Evolutionary conservation across 2,888 invertebrate genomes (phyloP), one percentile per base, ranked within the genome.

Genomic region (Nemotelus pantherinus): DNA sequence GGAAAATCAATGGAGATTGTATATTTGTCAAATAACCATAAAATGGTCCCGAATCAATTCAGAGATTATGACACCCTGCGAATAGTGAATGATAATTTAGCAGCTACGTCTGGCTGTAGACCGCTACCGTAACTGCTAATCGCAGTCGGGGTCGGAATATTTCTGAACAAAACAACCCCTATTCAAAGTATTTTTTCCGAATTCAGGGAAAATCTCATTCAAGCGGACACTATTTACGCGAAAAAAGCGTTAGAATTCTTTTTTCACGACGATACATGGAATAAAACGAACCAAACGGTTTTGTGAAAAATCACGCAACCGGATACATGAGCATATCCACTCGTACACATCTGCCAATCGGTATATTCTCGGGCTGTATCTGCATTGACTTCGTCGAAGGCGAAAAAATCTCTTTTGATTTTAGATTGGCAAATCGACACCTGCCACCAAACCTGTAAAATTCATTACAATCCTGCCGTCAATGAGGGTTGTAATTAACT

Each of bases 1-100:
- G 48, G 63, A 75, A 77, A 80, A 78, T 78, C 58, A 58, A 63
- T 41, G 67, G 72, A 72, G 78, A 80, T 80, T 80, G 78, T 77
- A 80, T 80, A 80, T 80, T 80, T 80, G 80, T 80, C 80, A 80
- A 80, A 80, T 58, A 78, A 77, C 77, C 77, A 79, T 79, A 79
- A 79, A 77, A 67, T 55, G 68, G 57, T 77, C 9, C 43, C 44
- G 43, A 53, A 65, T 64, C 71, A 39, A 67, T 78, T 60, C 78
- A 53, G 43, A 77, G 79, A 79, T 79, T 79, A 79, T 77, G 65
- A 64, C 75, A 77, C 77, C 48, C 60, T 60, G 45, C 48, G 48
- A 25, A 48, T 39, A 74, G 39, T 60, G 63, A n/a, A 5, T 41
- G 7, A 41, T 25, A 65, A 65, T 10, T 4, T 70, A 70, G 39